phyloP scores from a whole-genome alignment of 2,888 invertebrate species.

The Drosophila suboccidentalis region DNA sequence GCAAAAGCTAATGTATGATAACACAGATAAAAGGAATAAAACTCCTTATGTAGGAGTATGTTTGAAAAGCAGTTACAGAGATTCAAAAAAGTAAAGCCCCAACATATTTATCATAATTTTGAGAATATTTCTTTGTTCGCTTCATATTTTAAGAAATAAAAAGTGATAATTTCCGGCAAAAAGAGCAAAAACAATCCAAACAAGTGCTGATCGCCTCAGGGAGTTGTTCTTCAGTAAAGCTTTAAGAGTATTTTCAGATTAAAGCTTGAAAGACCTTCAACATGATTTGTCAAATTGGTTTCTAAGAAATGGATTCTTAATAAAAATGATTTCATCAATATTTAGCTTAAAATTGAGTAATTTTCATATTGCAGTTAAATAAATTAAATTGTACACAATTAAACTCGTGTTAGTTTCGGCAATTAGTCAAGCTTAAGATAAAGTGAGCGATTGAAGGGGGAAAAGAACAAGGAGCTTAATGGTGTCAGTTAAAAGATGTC shows the following conservation, averaged over 20 bases:
- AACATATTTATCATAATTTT: neutral
- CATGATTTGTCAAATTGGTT: conserved; percentile 20
- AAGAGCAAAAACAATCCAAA: neutral
- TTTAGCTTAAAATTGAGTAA: conserved; percentile 4
- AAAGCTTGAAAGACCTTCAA: conserved; percentile 11
- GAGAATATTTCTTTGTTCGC: neutral
- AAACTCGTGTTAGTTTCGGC: conserved; percentile 24
- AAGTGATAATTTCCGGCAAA: neutral
- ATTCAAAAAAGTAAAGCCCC: neutral
- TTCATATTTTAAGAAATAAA: neutral
- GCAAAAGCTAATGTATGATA: neutral
- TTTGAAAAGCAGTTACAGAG: neutral
- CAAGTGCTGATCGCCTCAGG: neutral
- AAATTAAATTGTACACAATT: conserved; percentile 4
- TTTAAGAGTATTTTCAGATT: conserved; percentile 13
- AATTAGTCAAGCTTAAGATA: conserved; percentile 22
- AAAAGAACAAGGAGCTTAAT: conserved; percentile 2
- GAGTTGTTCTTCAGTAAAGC: neutral
- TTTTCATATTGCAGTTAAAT: conserved; percentile 2
- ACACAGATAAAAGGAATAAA: neutral
- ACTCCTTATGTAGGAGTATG: too few relatives aligned
- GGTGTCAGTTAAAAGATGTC: conserved; percentile 46
- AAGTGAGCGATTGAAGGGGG: neutral
- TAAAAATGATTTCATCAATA: conserved; percentile 7
- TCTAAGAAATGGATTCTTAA: conserved; percentile 6